Evolutionary conservation across 2,113 vertebrate genomes (phyloP).

Genomic region (Aepyceros melampus): DNA sequence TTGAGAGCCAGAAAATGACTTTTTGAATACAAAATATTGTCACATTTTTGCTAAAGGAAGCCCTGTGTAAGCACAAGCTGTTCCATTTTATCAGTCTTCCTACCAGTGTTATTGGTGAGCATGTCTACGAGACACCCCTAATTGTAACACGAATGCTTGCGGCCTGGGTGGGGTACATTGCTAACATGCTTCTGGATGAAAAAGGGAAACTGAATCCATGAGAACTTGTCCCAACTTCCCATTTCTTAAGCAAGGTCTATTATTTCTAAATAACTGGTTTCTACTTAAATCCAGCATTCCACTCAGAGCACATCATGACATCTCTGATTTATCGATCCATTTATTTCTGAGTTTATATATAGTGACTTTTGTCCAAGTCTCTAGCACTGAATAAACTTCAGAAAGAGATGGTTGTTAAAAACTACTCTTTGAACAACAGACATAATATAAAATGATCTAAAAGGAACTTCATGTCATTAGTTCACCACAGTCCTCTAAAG

Average conservation of each 20-base stretch:
- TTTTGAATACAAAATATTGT: background rate
- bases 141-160: background rate
- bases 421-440: slow-evolving; percentile 18
- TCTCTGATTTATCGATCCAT: slow-evolving; percentile 34
- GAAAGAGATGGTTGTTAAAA: slow-evolving; percentile 33
- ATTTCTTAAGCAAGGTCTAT: slow-evolving; percentile 24
- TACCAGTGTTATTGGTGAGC: background rate
- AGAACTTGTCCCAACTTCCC: slow-evolving; percentile 15
- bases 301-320: slow-evolving; percentile 27
- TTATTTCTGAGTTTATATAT: slow-evolving; percentile 25
- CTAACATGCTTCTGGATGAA: background rate
- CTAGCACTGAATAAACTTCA: background rate
- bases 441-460: slow-evolving; percentile 11
- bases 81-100: background rate
- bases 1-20: background rate
- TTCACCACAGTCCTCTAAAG: background rate
- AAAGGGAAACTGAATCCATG: background rate
- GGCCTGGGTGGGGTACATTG: background rate
- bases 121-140: background rate
- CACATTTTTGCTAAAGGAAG: background rate
- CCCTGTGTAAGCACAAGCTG: background rate
- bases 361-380: background rate
- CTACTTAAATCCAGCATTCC: slow-evolving; percentile 46
- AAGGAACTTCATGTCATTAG: background rate
- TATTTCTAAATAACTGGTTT: slow-evolving; percentile 45